Percentiles rank a stretch among this genome's conserved stretches.
phyloP scores from a whole-genome alignment of 2,113 vertebrate genomes.

The Actinemys pallida region DNA sequence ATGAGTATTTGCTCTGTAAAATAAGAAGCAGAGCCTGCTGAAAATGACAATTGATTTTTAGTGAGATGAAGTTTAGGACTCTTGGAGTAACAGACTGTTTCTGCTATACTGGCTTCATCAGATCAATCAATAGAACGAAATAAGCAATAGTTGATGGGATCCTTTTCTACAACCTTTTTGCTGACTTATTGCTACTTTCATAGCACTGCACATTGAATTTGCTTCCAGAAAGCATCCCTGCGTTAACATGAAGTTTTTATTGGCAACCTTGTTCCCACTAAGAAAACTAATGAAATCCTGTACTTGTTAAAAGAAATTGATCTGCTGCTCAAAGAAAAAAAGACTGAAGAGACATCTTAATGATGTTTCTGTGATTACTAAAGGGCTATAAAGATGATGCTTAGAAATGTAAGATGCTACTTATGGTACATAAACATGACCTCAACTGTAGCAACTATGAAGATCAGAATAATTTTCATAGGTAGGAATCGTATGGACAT shows the following conservation, averaged over 20 bases:
- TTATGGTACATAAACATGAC: neutral
- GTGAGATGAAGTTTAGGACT: slow-evolving; percentile 26
- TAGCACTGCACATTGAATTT: neutral
- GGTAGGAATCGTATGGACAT: neutral
- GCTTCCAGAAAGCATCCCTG: neutral
- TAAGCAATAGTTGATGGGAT: slow-evolving; percentile 15
- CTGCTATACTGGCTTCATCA: slow-evolving; percentile 5
- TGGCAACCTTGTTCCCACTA: slow-evolving; percentile 3
- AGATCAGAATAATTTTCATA: neutral
- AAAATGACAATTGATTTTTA: slow-evolving; percentile 53
- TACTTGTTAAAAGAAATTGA: neutral
- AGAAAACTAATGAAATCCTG: slow-evolving; percentile 18
- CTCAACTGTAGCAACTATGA: neutral
- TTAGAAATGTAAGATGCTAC: neutral
- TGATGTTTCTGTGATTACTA: neutral
- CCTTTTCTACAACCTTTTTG: slow-evolving; percentile 16
- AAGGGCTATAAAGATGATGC: neutral
- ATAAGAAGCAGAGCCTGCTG: slow-evolving; percentile 38
- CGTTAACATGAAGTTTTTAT: slow-evolving; percentile 26
- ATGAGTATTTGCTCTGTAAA: slow-evolving; percentile 68
- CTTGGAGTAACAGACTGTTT: slow-evolving; percentile 20
- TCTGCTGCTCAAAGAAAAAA: neutral
- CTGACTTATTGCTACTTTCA: slow-evolving; percentile 36
- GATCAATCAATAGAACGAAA: slow-evolving; percentile 48
- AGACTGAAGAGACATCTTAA: neutral